Conservation (phyloP, 1,140 invertebrate species). For the Drosophila trapezifrons region DNA sequence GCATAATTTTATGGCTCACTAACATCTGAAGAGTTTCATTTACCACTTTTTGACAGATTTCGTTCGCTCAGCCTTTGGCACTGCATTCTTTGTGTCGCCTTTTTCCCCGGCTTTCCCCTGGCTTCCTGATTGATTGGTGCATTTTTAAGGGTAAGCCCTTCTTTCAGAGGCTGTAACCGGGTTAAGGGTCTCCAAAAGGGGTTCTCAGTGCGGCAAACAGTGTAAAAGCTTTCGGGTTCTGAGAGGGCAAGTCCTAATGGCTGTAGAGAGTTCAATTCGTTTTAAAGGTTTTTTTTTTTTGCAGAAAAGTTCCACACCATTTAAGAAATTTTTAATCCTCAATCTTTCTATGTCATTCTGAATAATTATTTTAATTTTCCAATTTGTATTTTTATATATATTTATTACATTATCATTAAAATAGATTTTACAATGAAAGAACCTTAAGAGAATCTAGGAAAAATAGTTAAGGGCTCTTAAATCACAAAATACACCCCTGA, state of each 20-base stretch:
- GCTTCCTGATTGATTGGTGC: constrained; percentile 46
- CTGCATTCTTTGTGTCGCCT: constrained; percentile 49
- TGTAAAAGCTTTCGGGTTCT: constrained; percentile 23
- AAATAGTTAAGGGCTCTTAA: not conserved
- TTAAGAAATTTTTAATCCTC: not conserved
- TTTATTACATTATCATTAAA: not conserved
- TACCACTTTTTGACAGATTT: constrained; percentile 82
- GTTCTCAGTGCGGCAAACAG: constrained; percentile 6
- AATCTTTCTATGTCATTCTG: too few species aligned
- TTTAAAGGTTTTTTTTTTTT: not conserved
- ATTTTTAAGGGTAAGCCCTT: constrained; percentile 20
- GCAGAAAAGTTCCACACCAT: not conserved
- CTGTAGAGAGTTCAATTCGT: constrained; percentile 5
- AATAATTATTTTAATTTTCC: too few species aligned
- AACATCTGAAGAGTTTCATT: constrained; percentile 82
- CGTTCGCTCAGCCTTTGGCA: constrained; percentile 47
- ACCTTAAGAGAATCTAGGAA: too few species aligned
- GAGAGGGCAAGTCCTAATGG: constrained; percentile 4
- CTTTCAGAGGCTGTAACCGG: constrained; percentile 22
- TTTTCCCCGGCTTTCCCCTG: not conserved
- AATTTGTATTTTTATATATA: too few species aligned
- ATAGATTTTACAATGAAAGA: not conserved
- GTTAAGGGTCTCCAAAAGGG: constrained; percentile 27
- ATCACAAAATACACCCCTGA: not conserved
- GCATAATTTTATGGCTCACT: constrained; percentile 84